These are phyloP conservation scores for Scaptomyza graminum DNA, from an alignment of 1,140 invertebrate genomes.

Conservation along the genomic window DNA sequence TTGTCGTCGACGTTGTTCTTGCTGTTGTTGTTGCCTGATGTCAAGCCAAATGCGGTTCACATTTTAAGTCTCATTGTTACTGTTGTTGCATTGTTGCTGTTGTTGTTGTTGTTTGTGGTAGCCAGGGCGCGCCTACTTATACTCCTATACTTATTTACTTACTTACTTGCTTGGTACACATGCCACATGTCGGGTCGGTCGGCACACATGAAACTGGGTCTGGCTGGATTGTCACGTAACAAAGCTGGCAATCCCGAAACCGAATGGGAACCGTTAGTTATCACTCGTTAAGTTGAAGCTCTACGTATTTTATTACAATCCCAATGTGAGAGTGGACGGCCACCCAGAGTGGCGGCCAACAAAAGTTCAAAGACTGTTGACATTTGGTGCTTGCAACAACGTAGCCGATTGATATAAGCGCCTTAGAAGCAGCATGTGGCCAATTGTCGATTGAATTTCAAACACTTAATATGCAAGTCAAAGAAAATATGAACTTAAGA, in stretches of 20 bases:
- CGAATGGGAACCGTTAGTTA: conserved; percentile 38
- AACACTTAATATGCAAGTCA: conserved; percentile 31
- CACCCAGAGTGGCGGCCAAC: conserved; percentile 18
- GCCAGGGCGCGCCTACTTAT: conserved; percentile 38
- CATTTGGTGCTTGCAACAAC: conserved; percentile 30
- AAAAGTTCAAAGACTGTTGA: conserved; percentile 50
- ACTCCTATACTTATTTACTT: neutral
- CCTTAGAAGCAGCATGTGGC: conserved; percentile 57
- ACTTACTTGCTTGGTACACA: neutral
- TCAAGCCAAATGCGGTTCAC: conserved; percentile 27
- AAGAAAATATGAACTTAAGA: conserved; percentile 49
- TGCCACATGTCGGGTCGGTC: conserved; percentile 37
- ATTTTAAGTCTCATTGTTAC: conserved; percentile 37
- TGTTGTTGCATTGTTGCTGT: conserved; percentile 16
- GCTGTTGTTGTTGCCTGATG: neutral
- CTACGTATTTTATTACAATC: conserved; percentile 43
- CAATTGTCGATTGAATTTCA: conserved; percentile 49
- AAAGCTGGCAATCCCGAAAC: conserved; percentile 21
- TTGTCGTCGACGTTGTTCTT: no score
- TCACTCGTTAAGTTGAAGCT: conserved; percentile 18
- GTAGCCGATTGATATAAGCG: conserved; percentile 14
- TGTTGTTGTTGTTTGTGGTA: conserved; percentile 10
- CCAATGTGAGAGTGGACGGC: conserved; percentile 10
- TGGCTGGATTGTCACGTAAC: conserved; percentile 34
- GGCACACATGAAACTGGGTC: conserved; percentile 37